Base-by-base conservation (phyloP, 2,797 vertebrate species). In the Sebastes cheni region DNA sequence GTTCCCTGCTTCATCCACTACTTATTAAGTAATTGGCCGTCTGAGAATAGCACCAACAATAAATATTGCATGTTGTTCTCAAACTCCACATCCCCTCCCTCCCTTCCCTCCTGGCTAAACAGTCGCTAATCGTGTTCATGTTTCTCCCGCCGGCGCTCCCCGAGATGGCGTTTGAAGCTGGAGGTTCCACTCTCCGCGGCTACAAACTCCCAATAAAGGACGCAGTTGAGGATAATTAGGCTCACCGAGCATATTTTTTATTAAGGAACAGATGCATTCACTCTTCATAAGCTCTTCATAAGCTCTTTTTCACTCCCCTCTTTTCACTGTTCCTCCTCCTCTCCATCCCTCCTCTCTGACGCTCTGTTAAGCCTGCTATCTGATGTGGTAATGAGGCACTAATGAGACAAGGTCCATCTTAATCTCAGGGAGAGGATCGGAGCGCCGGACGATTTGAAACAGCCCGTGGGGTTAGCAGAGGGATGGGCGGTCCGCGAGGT, bases 331-430 rank as follows among this genome's bases (percentile, higher is more conserved):
- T 25, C 72, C 72, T 64, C 39, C 5, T 50, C 22, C 32, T 78
- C 74, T 55, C 52, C 72, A 12, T 50, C 54, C 52, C 39, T 54
- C 58, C 56, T 80, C 72, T 69, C 68, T 4, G 79, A 13, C 54
- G 65, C 52, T 83, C 85, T 20, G 77, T 67, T 89, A 87, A 91
- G 22, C 72, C 77, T 16, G 32, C 81, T 88, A 91, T 91, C 85
- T 89, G 86, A 93, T 91, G 93, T 93, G 89, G 81, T 95, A 95
- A 95, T 92, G 89, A 94, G 84, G 74, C 85, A 66, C 91, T 95
- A 93, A 94, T 91, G 93, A 94, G 85, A 83, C 87, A 23, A 75
- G 83, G 81, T 89, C 84, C 59, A 5, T 90, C 84, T 80, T 93
- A 93, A 95, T 94, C 92, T 93, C 78, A 39, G 75, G 73, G 83